Percentiles rank a stretch among this genome's conserved stretches.
Conservation (phyloP, 2,888 invertebrate species). For the Spodoptera littoralis region DNA sequence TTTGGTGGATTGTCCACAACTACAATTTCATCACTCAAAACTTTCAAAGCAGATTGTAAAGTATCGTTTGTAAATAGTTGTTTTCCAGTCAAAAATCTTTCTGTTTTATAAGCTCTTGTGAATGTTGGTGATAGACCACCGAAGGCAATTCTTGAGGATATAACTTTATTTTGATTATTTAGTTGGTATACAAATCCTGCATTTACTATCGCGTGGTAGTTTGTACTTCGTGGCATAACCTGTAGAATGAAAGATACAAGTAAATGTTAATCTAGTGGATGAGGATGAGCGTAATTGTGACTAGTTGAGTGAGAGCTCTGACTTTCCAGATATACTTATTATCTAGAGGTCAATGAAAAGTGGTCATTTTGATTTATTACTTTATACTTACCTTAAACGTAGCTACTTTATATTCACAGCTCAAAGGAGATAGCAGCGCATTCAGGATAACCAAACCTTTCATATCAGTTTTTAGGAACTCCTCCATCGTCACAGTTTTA, state of each 20-base stretch:
- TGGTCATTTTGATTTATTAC: too few relatives aligned
- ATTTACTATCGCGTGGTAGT: conserved; percentile 92
- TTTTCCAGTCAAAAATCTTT: conserved; percentile 81
- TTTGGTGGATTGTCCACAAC: conserved; percentile 80
- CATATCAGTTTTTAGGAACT: conserved; percentile 80
- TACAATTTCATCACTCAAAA: conserved; percentile 66
- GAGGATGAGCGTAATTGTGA: too few relatives aligned
- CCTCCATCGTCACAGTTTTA: conserved; percentile 68
- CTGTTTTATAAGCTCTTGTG: conserved; percentile 84
- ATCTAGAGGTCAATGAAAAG: too few relatives aligned
- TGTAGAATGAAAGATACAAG: conserved; percentile 63
- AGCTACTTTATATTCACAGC: conserved; percentile 81
- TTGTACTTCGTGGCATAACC: conserved; percentile 92
- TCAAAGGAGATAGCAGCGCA: conserved; percentile 85
- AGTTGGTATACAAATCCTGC: conserved; percentile 92
- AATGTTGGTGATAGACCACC: conserved; percentile 86
- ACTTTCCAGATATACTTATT: too few relatives aligned
- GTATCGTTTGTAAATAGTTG: conserved; percentile 73
- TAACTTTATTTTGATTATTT: conserved; percentile 32
- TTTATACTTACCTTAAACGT: conserved; percentile 89
- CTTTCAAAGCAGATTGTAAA: conserved; percentile 71
- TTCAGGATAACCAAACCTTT: conserved; percentile 83
- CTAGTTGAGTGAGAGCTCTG: too few relatives aligned
- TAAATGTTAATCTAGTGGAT: not conserved
- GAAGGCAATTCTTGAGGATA: conserved; percentile 80